These are phyloP conservation scores for Echinarachnius parma DNA, from an alignment of 53 echinoderm and acorn worm genomes.

Conservation along the genomic window DNA sequence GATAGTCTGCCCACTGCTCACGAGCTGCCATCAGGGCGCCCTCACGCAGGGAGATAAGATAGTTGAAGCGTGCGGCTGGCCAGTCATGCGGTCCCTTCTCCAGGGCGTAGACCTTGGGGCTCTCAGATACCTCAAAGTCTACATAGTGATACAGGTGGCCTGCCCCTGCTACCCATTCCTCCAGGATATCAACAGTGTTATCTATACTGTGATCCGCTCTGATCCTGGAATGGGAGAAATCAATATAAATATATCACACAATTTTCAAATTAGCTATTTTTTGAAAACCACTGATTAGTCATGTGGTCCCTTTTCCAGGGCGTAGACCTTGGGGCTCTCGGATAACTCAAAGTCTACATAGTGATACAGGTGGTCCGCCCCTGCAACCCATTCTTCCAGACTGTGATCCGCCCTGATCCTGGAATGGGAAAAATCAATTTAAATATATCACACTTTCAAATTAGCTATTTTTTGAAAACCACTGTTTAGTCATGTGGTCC, in stretches of 20 bases:
- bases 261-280: too few relatives aligned
- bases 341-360: slow-evolving; percentile 57
- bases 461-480: too few relatives aligned
- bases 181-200: slow-evolving; percentile 65
- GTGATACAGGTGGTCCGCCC: slow-evolving; percentile 66
- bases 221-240: slow-evolving; percentile 91
- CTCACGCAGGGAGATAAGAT: slow-evolving; percentile 74
- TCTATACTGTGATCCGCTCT: slow-evolving; percentile 87
- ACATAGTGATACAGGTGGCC: slow-evolving; percentile 73
- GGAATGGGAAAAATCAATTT: too few relatives aligned
- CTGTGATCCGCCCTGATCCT: slow-evolving; percentile 95
- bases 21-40: slow-evolving; percentile 71
- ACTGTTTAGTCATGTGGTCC: too few relatives aligned
- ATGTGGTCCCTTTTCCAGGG: slow-evolving; percentile 69
- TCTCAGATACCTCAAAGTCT: slow-evolving; percentile 54
- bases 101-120: slow-evolving; percentile 55
- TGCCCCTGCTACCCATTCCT: slow-evolving; percentile 66
- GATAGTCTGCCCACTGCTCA: slow-evolving; percentile 84
- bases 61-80: slow-evolving; percentile 75
- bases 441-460: too few relatives aligned
- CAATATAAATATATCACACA: too few relatives aligned
- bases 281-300: slow-evolving; percentile 92
- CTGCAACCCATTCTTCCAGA: slow-evolving; percentile 72
- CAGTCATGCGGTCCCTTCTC: slow-evolving; percentile 85
- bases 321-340: slow-evolving; percentile 55